phyloP scores from a whole-genome alignment of 2,888 invertebrate genomes.

The Tenthredo amoena region DNA sequence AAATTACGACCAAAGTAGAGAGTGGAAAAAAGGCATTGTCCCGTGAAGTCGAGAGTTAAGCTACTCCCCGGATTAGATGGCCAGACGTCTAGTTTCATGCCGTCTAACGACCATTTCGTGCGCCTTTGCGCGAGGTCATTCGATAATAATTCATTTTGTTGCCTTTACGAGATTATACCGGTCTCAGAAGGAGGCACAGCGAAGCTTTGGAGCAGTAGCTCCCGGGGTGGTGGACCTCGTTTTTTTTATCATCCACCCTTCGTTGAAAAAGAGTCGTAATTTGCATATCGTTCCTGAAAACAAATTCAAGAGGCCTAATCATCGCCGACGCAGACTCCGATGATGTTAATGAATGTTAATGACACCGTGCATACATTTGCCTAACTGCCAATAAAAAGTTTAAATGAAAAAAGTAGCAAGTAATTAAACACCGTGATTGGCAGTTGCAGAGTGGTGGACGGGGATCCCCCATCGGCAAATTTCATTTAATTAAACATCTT shows the following conservation, averaged over 20 bases:
- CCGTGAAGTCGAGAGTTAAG: conserved; percentile 12
- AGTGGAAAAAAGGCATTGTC: conserved; percentile 30
- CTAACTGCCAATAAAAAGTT: conserved; percentile 67
- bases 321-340: conserved; percentile 51
- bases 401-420: conserved; percentile 68
- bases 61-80: conserved; percentile 23
- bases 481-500: conserved; percentile 41
- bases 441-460: conserved; percentile 18
- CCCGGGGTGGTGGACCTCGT: conserved; percentile 22
- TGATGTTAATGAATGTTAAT: conserved; percentile 69
- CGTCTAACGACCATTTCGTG: conserved; percentile 30
- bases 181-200: not conserved
- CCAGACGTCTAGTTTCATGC: conserved; percentile 32
- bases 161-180: not conserved
- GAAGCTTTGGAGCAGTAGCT: conserved; percentile 31
- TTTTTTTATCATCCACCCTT: conserved; percentile 47
- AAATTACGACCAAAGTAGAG: conserved; percentile 42
- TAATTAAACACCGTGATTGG: conserved; percentile 68
- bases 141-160: conserved; percentile 40
- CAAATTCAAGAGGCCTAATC: conserved; percentile 53
- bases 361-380: conserved; percentile 64
- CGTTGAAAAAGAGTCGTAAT: conserved; percentile 41
- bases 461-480: not conserved
- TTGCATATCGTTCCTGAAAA: conserved; percentile 49
- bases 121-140: conserved; percentile 24